Evolutionary conservation across 2,888 invertebrate genomes (phyloP), one percentile per base, ranked within the genome.

Genomic region (Criorhina ranunculi): DNA sequence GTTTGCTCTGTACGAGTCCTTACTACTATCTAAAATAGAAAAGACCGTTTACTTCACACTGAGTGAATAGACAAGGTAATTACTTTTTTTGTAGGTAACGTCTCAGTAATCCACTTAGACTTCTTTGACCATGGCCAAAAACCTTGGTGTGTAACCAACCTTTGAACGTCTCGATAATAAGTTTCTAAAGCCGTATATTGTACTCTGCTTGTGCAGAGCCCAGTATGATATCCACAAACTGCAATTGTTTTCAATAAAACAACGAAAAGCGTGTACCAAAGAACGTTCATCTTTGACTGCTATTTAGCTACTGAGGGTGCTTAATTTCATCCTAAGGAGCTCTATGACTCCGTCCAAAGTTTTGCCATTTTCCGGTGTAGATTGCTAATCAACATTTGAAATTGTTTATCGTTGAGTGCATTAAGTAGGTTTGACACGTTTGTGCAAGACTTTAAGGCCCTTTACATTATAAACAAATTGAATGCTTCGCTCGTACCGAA

Each of bases 361-460:
- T 64, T 64, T 7, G 5, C 8, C 49, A 37, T 60, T 66, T 66
- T 82, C 72, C 82, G 78, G 66, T 60, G 46, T 72, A 78, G 82
- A 78, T 82, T 72, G 35, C 62, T 42, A 64, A 81, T 79, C 79
- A 15, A 33, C 9, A 2, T 66, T 40, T 24, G 6, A 19, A 53
- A 29, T 8, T 17, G 19, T 73, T 62, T 73, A 73, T 62, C 60
- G 31, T 11, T 12, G n/a, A 62, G 42, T 51, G 73, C 62, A 59
- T 1, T 64, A 31, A 42, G 35, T 7, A n/a, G 19, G 15, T 40
- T 35, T n/a, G 5, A 51, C 37, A 49, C n/a, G 44, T 33, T 33
- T 17, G 17, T 44, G n/a, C 31, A 62, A 37, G 7, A 29, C 5
- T 24, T 24, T 24, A 4, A n/a, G n/a, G n/a, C n/a, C n/a, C n/a